Evolutionary conservation across 2,888 invertebrate genomes (phyloP).

Genomic region (Acanthopleura granulata): DNA sequence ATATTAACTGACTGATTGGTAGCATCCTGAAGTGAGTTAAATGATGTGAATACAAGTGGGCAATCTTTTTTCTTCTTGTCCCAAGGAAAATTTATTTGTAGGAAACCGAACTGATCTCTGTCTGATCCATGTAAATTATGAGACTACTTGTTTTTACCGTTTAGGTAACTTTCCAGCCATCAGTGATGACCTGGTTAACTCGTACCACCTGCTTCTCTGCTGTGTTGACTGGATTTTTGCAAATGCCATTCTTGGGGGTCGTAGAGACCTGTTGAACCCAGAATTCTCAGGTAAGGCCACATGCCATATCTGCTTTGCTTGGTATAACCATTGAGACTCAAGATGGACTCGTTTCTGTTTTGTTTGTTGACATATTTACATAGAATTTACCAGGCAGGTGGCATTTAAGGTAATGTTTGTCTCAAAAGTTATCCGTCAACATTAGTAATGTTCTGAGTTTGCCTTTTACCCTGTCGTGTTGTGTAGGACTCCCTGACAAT

Average conservation of each 20-base stretch:
- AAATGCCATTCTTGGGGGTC: slow-evolving; percentile 84
- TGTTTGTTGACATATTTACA: too few species aligned
- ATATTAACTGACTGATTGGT: too few species aligned
- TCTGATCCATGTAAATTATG: too few species aligned
- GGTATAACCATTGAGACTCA: too few species aligned
- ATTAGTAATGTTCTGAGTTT: background rate
- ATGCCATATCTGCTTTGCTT: too few species aligned
- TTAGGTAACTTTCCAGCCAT: slow-evolving; percentile 85
- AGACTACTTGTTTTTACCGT: slow-evolving; percentile 22
- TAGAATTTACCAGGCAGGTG: background rate
- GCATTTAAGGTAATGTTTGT: background rate
- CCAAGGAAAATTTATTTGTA: background rate
- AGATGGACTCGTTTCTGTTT: too few species aligned
- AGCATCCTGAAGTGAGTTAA: too few species aligned
- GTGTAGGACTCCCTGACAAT: slow-evolving; percentile 80
- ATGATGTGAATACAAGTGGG: too few species aligned
- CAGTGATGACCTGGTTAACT: slow-evolving; percentile 93
- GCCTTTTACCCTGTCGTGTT: slow-evolving; percentile 34
- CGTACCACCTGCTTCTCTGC: slow-evolving; percentile 90
- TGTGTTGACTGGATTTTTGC: slow-evolving; percentile 91
- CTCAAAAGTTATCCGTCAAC: background rate
- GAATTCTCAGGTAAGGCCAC: slow-evolving; percentile 79
- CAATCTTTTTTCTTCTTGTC: slow-evolving; percentile 19
- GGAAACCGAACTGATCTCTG: too few species aligned
- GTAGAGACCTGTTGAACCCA: slow-evolving; percentile 88